phyloP scores from a whole-genome alignment of 1,140 invertebrate species.

The Drosophila lacteicornis region DNA sequence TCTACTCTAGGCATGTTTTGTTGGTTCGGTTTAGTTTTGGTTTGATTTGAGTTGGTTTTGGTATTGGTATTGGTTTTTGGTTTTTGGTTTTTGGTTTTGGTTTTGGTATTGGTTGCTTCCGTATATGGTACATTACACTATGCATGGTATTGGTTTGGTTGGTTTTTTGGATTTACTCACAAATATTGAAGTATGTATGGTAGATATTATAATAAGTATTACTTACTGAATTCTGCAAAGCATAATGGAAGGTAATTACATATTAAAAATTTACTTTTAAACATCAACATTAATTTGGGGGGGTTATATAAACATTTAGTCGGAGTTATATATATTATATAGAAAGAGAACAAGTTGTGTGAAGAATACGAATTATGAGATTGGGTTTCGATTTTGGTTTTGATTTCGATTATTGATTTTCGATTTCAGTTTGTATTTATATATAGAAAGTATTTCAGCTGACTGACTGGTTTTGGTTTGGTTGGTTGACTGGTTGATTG shows the following conservation, averaged over 20 bases:
- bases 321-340: slow-evolving; percentile 52
- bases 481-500: slow-evolving; percentile 40
- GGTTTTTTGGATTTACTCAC: slow-evolving; percentile 71
- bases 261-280: slow-evolving; percentile 81
- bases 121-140: slow-evolving; percentile 77
- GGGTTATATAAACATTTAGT: slow-evolving; percentile 64
- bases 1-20: slow-evolving; percentile 56
- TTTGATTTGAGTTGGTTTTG: slow-evolving; percentile 47
- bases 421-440: slow-evolving; percentile 20
- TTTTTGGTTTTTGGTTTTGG: slow-evolving; percentile 21
- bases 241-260: slow-evolving; percentile 84
- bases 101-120: slow-evolving; percentile 64
- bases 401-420: slow-evolving; percentile 13
- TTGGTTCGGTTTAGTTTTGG: slow-evolving; percentile 36
- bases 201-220: slow-evolving; percentile 80
- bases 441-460: slow-evolving; percentile 34
- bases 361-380: slow-evolving; percentile 69
- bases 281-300: slow-evolving; percentile 68
- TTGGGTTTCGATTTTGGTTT: slow-evolving; percentile 21
- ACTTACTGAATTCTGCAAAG: slow-evolving; percentile 85
- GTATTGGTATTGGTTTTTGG: slow-evolving; percentile 40
- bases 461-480: slow-evolving; percentile 46
- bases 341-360: slow-evolving; percentile 58
- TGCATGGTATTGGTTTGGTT: slow-evolving; percentile 54
- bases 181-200: slow-evolving; percentile 78